phyloP scores from a whole-genome alignment of 2,113 vertebrate genomes.

The Actenoides lindsayi region DNA sequence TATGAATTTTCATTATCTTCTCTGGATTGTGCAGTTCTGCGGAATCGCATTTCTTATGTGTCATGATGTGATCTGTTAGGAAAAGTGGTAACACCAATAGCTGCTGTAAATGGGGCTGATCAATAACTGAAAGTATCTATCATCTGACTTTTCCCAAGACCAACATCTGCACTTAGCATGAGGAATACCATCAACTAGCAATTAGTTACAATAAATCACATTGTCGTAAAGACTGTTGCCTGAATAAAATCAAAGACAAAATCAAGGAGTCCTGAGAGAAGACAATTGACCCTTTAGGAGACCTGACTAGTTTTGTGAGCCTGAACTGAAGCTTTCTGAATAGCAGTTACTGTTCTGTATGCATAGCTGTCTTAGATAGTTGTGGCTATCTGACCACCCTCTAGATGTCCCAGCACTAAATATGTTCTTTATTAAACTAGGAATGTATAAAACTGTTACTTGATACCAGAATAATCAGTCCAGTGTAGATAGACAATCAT shows the following conservation, averaged over 20 bases:
- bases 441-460: neutral
- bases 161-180: neutral
- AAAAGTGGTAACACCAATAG: neutral
- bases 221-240: neutral
- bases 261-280: neutral
- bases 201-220: neutral
- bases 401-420: neutral
- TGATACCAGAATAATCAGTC: neutral
- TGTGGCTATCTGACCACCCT: neutral
- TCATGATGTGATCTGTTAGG: neutral
- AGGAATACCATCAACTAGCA: neutral
- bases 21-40: conserved; percentile 7
- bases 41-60: neutral
- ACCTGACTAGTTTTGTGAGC: neutral
- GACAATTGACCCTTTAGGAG: neutral
- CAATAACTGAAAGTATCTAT: neutral
- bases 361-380: neutral
- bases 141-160: neutral
- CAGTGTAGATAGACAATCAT: neutral
- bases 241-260: conserved; percentile 19
- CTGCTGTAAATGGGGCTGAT: neutral
- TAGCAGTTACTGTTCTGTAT: neutral
- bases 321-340: neutral
- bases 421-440: neutral
- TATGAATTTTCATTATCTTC: conserved; percentile 53